Base-by-base conservation (phyloP, 2,888 invertebrate genomes). In the Trisateles emortualis region DNA sequence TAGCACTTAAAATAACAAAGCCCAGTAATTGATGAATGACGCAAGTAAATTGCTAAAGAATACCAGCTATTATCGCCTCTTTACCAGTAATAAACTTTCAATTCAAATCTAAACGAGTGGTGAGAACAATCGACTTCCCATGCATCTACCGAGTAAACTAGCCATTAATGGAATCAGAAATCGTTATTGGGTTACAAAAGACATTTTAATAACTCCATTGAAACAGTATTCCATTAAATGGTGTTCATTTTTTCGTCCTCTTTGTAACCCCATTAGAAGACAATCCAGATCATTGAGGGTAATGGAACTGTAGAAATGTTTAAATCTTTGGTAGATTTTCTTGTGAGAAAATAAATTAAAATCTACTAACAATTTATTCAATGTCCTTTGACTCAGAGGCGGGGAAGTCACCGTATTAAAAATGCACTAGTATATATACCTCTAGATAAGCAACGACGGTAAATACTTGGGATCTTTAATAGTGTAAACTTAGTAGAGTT, bases 131-230 rank as follows among this genome's bases (percentile, higher is more conserved):
- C 16, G 40, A 9, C 40, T 66, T 52, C 52, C 57, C 44, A 46
- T 47, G 55, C 54, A 57, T 44, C 32, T 13, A 42, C 52, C 60
- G 60, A 70, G 71, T 60, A 64, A 72, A 61, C 62, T 64, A 52
- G 52, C 65, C 56, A 65, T 68, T 68, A 76, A 64, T 61, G 58
- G 59, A 68, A 71, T 74, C 72, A 64, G 64, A 68, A 68, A 71
- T 72, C 76, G 77, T 79, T 82, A 78, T 76, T 78, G 80, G 81
- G 77, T 77, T 84, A 80, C 75, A 78, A 79, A 79, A 81, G 78
- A 76, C 78, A 83, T 83, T 83, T 82, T 83, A 86, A 86, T 84
- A 80, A 76, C 74, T 69, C 78, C 66, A 83, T 84, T 82, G 76
- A 72, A 72, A 62, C 59, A 73, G 69, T 68, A 73, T 78, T 76